Evolutionary conservation across 2,113 vertebrate genomes (phyloP).

Genomic region (Phrynosoma blainvillii): DNA sequence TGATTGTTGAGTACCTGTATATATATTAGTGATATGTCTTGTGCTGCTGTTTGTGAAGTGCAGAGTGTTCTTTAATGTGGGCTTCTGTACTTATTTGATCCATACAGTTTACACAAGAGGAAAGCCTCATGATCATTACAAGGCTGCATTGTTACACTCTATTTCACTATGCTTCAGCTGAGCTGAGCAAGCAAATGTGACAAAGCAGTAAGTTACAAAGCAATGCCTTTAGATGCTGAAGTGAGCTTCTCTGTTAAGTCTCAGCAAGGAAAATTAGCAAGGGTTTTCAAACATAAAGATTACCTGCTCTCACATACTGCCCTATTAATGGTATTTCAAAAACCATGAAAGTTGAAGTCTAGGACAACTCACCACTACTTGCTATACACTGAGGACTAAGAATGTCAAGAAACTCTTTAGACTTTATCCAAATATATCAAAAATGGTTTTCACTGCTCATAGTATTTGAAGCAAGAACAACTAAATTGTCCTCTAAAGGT

Average conservation of each 20-base stretch:
- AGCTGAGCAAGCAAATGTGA: constrained; percentile 16
- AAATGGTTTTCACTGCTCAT: too few relatives aligned
- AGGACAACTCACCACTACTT: not conserved
- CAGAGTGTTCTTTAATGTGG: not conserved
- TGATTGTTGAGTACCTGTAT: not conserved
- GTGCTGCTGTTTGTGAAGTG: not conserved
- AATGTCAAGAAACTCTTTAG: not conserved
- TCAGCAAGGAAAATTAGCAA: not conserved
- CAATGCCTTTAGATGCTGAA: not conserved
- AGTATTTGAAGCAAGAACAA: too few relatives aligned
- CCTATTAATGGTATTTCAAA: not conserved
- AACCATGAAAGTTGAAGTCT: not conserved
- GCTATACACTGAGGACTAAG: not conserved
- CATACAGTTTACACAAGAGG: constrained; percentile 2
- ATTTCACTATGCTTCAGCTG: not conserved
- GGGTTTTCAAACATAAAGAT: not conserved
- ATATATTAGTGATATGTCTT: not conserved
- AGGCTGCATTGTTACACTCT: constrained; percentile 13
- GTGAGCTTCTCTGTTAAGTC: not conserved
- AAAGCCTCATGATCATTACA: constrained; percentile 6
- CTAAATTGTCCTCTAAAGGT: too few relatives aligned
- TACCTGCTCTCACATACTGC: not conserved
- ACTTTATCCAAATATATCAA: too few relatives aligned
- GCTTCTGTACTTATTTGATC: not conserved
- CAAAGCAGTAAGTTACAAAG: not conserved